Percentiles rank a stretch among this genome's conserved stretches.
Evolutionary conservation across 2,888 invertebrate genomes (phyloP).

Genomic region (Athrips mouffetella): DNA sequence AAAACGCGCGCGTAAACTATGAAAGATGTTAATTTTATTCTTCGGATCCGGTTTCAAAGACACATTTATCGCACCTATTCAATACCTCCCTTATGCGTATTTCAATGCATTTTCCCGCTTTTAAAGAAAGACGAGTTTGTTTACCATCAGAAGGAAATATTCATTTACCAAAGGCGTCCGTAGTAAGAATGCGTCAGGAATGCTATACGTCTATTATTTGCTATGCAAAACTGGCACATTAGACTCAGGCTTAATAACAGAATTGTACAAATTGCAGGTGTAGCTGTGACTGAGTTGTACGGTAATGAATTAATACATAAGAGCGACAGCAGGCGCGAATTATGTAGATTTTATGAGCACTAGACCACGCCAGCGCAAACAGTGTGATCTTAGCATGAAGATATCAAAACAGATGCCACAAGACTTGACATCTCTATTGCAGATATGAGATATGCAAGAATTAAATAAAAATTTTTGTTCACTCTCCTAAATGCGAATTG

Average conservation of each 20-base stretch:
- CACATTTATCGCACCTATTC: neutral
- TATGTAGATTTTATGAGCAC: constrained; percentile 51
- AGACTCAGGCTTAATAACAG: constrained; percentile 58
- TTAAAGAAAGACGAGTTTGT: constrained; percentile 6
- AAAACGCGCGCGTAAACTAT: neutral
- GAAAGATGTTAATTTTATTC: constrained; percentile 1
- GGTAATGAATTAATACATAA: constrained; percentile 57
- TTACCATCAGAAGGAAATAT: constrained; percentile 27
- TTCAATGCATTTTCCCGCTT: no score
- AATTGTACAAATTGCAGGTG: constrained; percentile 56
- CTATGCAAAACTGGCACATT: constrained; percentile 62
- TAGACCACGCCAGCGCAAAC: constrained; percentile 18
- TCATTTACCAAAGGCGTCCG: constrained; percentile 23
- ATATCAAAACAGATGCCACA: neutral
- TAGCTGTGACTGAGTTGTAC: constrained; percentile 49
- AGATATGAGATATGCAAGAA: no score
- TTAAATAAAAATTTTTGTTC: no score
- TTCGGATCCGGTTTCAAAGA: neutral
- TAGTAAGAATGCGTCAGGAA: constrained; percentile 35
- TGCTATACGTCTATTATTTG: constrained; percentile 64
- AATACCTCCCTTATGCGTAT: neutral
- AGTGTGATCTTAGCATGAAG: neutral
- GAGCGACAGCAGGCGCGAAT: constrained; percentile 43
- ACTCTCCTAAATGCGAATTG: no score
- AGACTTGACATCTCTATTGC: no score